phyloP scores from a whole-genome alignment of 2,888 invertebrate species.

The Drosophila maculinotata region DNA sequence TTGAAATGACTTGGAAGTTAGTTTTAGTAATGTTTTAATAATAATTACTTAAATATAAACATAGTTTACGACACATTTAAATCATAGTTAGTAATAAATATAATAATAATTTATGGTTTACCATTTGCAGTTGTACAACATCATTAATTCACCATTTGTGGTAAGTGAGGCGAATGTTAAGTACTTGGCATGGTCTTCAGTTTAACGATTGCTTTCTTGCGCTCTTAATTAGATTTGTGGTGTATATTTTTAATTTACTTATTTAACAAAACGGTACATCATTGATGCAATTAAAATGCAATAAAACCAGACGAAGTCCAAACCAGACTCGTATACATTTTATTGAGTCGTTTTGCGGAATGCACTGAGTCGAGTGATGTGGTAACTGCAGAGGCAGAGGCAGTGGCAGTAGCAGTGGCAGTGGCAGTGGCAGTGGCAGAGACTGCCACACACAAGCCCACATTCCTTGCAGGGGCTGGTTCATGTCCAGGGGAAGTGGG shows the following conservation, averaged over 20 bases:
- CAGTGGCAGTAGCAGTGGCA: neutral
- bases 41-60: too few relatives aligned
- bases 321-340: conserved; percentile 70
- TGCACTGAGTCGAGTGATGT: conserved; percentile 48
- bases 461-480: conserved; percentile 30
- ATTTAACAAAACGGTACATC: conserved; percentile 74
- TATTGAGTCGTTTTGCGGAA: conserved; percentile 73
- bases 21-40: too few relatives aligned
- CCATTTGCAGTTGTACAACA: conserved; percentile 20
- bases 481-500: neutral
- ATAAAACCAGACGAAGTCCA: conserved; percentile 55
- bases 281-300: conserved; percentile 79
- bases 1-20: too few relatives aligned
- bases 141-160: conserved; percentile 2
- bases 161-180: conserved; percentile 33
- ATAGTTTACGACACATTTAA: too few relatives aligned
- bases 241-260: conserved; percentile 63
- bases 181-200: conserved; percentile 20
- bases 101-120: neutral
- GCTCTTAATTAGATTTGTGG: conserved; percentile 54
- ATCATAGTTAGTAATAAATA: too few relatives aligned
- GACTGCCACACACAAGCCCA: conserved; percentile 67
- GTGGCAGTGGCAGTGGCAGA: conserved; percentile 2
- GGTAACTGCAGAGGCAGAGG: neutral
- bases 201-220: conserved; percentile 34